Evolutionary conservation across 2,113 vertebrate species (phyloP), one percentile per base, ranked within the genome.

Genomic region (Oreochromis spilurus): DNA sequence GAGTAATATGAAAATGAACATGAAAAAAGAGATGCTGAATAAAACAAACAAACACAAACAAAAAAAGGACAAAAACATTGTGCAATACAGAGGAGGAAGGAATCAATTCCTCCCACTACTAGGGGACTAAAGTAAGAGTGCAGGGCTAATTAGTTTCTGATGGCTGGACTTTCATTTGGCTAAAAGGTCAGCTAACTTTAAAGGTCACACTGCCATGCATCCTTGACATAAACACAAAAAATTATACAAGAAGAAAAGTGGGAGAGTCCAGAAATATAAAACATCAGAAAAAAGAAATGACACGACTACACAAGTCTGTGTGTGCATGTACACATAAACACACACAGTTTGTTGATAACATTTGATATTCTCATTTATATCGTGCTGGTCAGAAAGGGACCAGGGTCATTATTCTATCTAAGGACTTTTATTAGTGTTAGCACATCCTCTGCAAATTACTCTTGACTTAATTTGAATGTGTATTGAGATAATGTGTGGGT

Each of bases 81-180:
- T 29, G 70, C 29, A 58, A 89, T 10, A 67, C 36, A 36, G 50
- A 72, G 82, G 84, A 79, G 53, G 70, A 84, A 79, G 19, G 80
- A 90, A 89, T 87, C 57, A 77, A 91, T 92, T 89, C 65, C 84
- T 88, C 58, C 89, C 40, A 86, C 81, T 86, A 92, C 75, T 72
- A 48, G 36, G 88, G 31, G 86, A 95, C 92, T 84, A 94, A 93
- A 95, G 93, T 77, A 79, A 84, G 90, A 94, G 87, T 87, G 88
- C 83, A 91, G 70, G 91, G 95, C 94, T 96, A 95, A 96, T 96
- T 96, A 94, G 87, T 94, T 95, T 94, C 89, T 94, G 92, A 94
- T 95, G 91, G 92, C 87, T 84, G 84, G 87, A 87, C 92, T 95
- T 95, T 95, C 89, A 95, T 95, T 95, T 91, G 89, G 84, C 92